Evolutionary conservation across 2,113 vertebrate genomes (phyloP), one percentile per base, ranked within the genome.

Genomic region (Oxygymnocypris stewartii): DNA sequence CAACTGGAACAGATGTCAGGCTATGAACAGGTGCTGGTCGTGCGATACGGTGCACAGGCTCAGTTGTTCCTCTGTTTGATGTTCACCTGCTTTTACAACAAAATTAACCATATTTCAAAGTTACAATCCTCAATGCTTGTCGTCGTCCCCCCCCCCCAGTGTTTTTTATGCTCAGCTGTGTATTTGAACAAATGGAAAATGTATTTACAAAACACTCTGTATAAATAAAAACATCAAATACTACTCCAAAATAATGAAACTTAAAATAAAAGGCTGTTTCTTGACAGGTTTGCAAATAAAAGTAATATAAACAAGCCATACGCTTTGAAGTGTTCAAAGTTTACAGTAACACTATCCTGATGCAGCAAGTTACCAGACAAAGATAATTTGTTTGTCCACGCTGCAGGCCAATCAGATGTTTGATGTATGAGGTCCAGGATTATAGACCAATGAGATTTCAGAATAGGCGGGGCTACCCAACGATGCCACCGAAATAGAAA

Each of bases 11-110:
- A 87, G 12, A 87, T 44, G 42, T 79, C 18, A 85, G 23, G 79
- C 59, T 86, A 84, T 18, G 87, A 88, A 88, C 89, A 90, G 91
- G 92, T 92, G 92, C 90, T 92, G 88, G 84, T 87, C 35, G 23
- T 67, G 85, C 90, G 92, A 93, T 93, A 93, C n/a, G 59, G 3
- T 20, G 13, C 4, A 54, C 20, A 79, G 28, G 35, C 31, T 57
- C 77, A 37, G 77, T 59, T 59, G 77, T 79, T 54, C 49, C 25
- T 79, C 76, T 37, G 4, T 25, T 3, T 77, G 75, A n/a, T 23
- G 18, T 5, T n/a, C 71, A n/a, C 47, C 25, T 54, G n/a, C 37
- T 42, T 73, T 40, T 37, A 73, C 69, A 71, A 11, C 69, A 12
- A 6, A 5, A 73, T 40, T 4, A 37, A 37, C 16, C 7, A 0